Conservation (phyloP, 2,888 invertebrate genomes). For the Cheilosia vernalis region DNA sequence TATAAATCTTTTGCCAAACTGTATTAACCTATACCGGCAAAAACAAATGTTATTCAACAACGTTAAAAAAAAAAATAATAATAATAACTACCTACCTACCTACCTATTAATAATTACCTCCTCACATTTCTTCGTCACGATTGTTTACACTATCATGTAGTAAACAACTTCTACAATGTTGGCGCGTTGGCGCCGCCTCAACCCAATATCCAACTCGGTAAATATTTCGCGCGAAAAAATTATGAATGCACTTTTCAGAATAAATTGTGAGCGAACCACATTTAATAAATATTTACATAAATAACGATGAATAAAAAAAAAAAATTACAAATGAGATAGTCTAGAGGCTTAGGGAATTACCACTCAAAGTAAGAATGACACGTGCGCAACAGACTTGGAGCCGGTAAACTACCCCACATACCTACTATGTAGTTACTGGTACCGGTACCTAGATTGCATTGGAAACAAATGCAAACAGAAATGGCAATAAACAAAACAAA, state of each 20-base stretch:
- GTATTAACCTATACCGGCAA: too few species aligned
- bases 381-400: constrained; percentile 44
- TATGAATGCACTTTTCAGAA: constrained; percentile 34
- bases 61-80: too few species aligned
- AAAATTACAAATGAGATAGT: constrained; percentile 34
- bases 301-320: neutral
- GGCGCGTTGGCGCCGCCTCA: neutral
- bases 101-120: too few species aligned
- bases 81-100: too few species aligned
- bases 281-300: constrained; percentile 64
- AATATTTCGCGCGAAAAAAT: constrained; percentile 30
- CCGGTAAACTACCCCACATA: constrained; percentile 54
- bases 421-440: neutral
- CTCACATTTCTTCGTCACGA: too few species aligned
- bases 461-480: neutral
- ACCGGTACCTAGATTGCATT: constrained; percentile 2
- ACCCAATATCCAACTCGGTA: neutral
- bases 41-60: too few species aligned
- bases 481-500: constrained; percentile 5
- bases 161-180: neutral
- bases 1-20: too few species aligned
- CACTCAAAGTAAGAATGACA: constrained; percentile 41
- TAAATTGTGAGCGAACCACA: constrained; percentile 47
- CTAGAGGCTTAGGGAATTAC: too few species aligned
- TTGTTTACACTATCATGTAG: neutral